These are phyloP conservation scores for Biston betularia DNA, from an alignment of 2,888 invertebrate species.

Conservation along the genomic window DNA sequence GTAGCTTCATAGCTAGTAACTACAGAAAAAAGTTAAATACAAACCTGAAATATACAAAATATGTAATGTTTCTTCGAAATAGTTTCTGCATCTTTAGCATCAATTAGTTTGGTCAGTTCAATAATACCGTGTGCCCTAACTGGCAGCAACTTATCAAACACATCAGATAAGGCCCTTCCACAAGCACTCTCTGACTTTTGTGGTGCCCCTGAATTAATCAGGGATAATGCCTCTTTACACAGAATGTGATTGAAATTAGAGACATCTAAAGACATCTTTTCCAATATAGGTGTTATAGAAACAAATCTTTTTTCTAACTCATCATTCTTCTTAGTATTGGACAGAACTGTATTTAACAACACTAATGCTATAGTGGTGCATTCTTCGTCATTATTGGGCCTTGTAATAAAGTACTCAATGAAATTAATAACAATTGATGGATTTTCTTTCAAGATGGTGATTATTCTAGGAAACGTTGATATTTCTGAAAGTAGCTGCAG, in stretches of 20 bases:
- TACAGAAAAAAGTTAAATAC: slow-evolving; percentile 38
- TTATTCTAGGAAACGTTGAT: slow-evolving; percentile 74
- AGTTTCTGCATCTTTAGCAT: slow-evolving; percentile 87
- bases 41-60: slow-evolving; percentile 90
- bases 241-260: slow-evolving; percentile 63
- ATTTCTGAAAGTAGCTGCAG: slow-evolving; percentile 83
- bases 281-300: slow-evolving; percentile 64
- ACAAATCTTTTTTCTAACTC: slow-evolving; percentile 57
- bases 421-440: slow-evolving; percentile 78
- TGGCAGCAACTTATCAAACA: slow-evolving; percentile 91
- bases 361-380: slow-evolving; percentile 75
- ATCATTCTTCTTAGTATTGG: slow-evolving; percentile 57
- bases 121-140: slow-evolving; percentile 93
- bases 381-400: slow-evolving; percentile 64
- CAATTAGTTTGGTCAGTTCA: slow-evolving; percentile 89
- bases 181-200: slow-evolving; percentile 71
- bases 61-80: slow-evolving; percentile 88
- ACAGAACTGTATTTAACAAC: slow-evolving; percentile 73
- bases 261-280: slow-evolving; percentile 57
- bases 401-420: slow-evolving; percentile 74
- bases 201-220: slow-evolving; percentile 57
- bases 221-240: slow-evolving; percentile 68
- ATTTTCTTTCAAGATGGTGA: slow-evolving; percentile 72
- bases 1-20: too few species aligned
- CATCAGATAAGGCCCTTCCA: slow-evolving; percentile 88